Percentiles rank a stretch among this genome's conserved stretches.
Conservation (phyloP, 2,797 vertebrate species). For the Chloroceryle amazona region DNA sequence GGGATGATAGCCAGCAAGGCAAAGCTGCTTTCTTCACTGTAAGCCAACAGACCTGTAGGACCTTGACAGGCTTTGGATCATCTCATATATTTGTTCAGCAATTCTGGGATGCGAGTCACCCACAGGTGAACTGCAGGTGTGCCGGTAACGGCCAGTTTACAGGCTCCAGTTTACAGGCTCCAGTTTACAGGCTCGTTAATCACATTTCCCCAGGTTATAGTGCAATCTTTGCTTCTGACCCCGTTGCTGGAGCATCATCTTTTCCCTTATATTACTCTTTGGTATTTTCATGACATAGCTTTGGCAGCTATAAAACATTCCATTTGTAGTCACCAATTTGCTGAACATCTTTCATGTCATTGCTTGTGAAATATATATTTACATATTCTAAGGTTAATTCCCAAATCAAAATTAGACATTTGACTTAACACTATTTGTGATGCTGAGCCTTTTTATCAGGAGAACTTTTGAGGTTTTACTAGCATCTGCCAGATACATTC, state of each 20-base stretch:
- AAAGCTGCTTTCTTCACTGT: neutral
- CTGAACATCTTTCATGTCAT: conserved; percentile 8
- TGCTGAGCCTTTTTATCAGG: neutral
- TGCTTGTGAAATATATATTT: conserved; percentile 37
- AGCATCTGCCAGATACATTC: conserved; percentile 53
- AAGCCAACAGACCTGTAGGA: neutral
- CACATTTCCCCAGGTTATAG: conserved; percentile 25
- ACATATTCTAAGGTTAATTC: conserved; percentile 42
- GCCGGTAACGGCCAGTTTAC: neutral
- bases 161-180: neutral
- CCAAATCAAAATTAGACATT: conserved; percentile 38
- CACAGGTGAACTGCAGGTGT: neutral
- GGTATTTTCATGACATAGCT: conserved; percentile 77
- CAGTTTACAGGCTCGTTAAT: neutral
- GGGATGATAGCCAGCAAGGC: neutral
- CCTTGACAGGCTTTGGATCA: neutral
- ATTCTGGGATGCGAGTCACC: neutral
- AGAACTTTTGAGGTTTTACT: conserved; percentile 50
- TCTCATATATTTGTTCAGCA: neutral
- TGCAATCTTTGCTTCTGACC: conserved; percentile 54
- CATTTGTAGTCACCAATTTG: conserved; percentile 30
- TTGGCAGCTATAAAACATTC: conserved; percentile 76
- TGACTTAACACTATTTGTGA: conserved; percentile 49
- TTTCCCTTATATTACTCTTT: conserved; percentile 72
- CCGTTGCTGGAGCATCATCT: conserved; percentile 24